These are phyloP conservation scores for Halcyon senegalensis DNA, from an alignment of 2,113 vertebrate genomes.

Conservation along the genomic window DNA sequence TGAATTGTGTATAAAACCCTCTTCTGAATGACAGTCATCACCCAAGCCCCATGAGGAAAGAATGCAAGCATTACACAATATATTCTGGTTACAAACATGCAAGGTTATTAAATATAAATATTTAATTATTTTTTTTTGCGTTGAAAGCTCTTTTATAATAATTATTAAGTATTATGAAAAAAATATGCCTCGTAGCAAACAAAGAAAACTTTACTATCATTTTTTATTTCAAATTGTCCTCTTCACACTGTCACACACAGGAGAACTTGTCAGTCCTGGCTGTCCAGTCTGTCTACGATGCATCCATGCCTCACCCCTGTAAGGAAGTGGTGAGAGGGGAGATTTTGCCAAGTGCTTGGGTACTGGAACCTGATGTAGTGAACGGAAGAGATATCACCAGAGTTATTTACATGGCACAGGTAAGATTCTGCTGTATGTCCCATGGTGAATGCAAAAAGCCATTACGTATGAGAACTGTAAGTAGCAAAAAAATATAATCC, in stretches of 20 bases:
- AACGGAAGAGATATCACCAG: constrained; percentile 84
- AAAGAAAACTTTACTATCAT: neutral
- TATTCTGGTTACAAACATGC: neutral
- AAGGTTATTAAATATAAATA: neutral
- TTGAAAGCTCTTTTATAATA: neutral
- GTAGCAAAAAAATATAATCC: neutral
- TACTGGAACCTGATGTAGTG: constrained; percentile 83
- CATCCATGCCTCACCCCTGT: constrained; percentile 88
- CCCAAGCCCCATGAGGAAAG: neutral
- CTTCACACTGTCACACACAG: constrained; percentile 63
- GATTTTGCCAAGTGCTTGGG: constrained; percentile 94
- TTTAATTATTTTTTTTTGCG: neutral
- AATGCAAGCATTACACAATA: neutral
- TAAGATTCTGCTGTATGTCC: constrained; percentile 36
- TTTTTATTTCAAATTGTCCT: neutral
- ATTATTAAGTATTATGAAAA: neutral
- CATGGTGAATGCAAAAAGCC: neutral
- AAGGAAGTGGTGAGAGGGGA: constrained; percentile 89
- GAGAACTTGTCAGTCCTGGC: constrained; percentile 84
- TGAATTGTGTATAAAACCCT: neutral
- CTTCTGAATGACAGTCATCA: neutral
- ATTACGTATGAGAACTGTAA: neutral
- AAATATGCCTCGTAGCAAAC: neutral
- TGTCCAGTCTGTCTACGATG: constrained; percentile 91
- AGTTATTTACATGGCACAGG: constrained; percentile 91